Conservation (phyloP, 2,113 vertebrate species). For the Dendrocopos noguchii region DNA sequence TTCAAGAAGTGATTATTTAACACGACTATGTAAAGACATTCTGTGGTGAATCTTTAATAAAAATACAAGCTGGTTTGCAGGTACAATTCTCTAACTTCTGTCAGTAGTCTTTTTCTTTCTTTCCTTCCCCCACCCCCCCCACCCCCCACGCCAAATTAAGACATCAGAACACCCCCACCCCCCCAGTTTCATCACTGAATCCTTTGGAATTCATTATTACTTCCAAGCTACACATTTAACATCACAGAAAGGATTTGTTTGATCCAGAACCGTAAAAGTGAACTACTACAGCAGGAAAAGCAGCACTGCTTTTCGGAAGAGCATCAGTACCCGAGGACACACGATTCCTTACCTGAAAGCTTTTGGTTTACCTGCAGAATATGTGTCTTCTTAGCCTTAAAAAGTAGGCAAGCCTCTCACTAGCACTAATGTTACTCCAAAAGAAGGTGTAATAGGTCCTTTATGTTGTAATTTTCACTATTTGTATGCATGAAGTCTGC, state of each 20-base stretch:
- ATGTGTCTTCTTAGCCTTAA: slow-evolving; percentile 50
- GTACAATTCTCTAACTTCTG: slow-evolving; percentile 48
- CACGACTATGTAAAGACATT: background rate
- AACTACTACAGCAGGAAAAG: slow-evolving; percentile 61
- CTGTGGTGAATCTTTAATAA: background rate
- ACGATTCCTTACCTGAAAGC: slow-evolving; percentile 80
- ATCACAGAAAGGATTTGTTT: background rate
- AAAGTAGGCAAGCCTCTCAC: slow-evolving; percentile 54
- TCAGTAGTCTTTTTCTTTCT: background rate
- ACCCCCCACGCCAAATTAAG: slow-evolving; percentile 52
- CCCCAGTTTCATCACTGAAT: slow-evolving; percentile 16
- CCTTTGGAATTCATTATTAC: slow-evolving; percentile 56
- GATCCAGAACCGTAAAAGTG: slow-evolving; percentile 62
- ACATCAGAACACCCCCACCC: background rate
- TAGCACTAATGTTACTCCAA: slow-evolving; percentile 67
- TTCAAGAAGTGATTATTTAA: slow-evolving; percentile 40
- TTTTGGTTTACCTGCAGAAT: slow-evolving; percentile 71
- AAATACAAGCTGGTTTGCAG: slow-evolving; percentile 22
- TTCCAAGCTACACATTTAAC: slow-evolving; percentile 45
- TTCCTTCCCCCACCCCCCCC: background rate
- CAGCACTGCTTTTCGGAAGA: slow-evolving; percentile 59
- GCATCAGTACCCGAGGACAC: slow-evolving; percentile 57
- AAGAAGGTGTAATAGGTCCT: slow-evolving; percentile 59
- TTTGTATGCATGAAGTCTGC: slow-evolving; percentile 76
- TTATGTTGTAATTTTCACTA: slow-evolving; percentile 69